Evolutionary conservation across 2,888 invertebrate genomes (phyloP), one percentile per base, ranked within the genome.

Genomic region (Nomada hirtipes): DNA sequence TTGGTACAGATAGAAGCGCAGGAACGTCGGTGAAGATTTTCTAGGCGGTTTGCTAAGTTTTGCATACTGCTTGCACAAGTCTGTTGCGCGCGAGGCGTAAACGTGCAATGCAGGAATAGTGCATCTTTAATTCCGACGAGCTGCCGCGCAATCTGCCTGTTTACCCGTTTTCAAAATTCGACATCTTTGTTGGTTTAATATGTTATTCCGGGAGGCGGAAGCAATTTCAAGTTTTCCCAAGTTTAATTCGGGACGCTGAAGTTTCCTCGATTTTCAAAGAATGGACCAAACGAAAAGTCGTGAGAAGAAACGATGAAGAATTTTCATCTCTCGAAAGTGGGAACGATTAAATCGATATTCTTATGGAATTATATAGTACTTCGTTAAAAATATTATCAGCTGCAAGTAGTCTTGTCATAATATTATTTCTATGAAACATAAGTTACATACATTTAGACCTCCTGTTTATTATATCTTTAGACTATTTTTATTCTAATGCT

Each of bases 141-240:
- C n/a, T 42, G n/a, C 60, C n/a, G n/a, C n/a, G 60, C 60, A 60
- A 7, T 60, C 20, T 36, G 2, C 53, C 20, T 67, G 67, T 53
- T 53, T 67, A 36, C 20, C 20, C 15, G 15, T 53, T 67, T 53
- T n/a, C 36, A 53, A 67, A 29, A 67, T 67, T 67, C 36, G 36
- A 53, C 52, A n/a, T 36, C 29, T 52, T 29, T 67, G 67, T 36
- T 53, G 20, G 36, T 53, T 36, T 36, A 53, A 67, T 53, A 20
- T 20, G 36, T 67, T 67, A 53, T 53, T 2, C 13, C 47, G 53
- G 20, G 15, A 18, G 29, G 7, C 11, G 9, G 15, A 36, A 15
- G 36, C 29, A 4, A 15, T 10, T 36, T 42, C 60, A 15, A 59
- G 59, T 47, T 29, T 59, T 4, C 1, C 3, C 42, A 9, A 60